These are phyloP conservation scores for Drosophila eohydei DNA, from an alignment of 2,888 invertebrate species.

Conservation along the genomic window DNA sequence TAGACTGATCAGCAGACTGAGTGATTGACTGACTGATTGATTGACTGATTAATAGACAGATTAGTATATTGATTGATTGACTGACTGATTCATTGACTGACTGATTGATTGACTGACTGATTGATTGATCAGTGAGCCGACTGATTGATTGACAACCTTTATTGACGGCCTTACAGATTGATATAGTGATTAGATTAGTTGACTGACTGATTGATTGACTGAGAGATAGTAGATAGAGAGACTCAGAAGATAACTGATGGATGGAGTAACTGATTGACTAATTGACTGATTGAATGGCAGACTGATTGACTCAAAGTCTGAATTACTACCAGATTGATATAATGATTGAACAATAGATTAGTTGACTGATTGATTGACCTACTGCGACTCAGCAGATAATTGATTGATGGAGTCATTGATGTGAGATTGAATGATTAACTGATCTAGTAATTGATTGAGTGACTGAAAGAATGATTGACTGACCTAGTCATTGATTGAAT, in stretches of 20 bases:
- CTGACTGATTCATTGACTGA: background rate
- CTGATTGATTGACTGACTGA: no score
- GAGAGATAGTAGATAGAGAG: background rate
- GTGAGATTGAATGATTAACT: background rate
- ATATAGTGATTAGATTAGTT: background rate
- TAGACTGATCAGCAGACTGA: background rate
- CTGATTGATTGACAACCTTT: background rate
- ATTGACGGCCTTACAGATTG: background rate
- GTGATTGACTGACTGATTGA: background rate
- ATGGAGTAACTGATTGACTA: background rate
- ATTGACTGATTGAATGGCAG: no score
- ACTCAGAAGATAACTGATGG: background rate
- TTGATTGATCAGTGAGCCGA: background rate
- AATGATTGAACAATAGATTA: no score
- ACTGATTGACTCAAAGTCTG: no score
- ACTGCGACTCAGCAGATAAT: no score
- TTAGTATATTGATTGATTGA: background rate
- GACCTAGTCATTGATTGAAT: background rate
- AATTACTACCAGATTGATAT: no score
- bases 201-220: background rate
- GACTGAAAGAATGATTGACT: background rate
- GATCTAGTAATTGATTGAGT: background rate
- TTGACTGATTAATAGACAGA: background rate
- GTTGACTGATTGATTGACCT: no score
- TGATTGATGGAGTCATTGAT: no score